These are phyloP conservation scores for Adelognathus sp. DNA, from an alignment of 2,888 invertebrate genomes.

Conservation along the genomic window DNA sequence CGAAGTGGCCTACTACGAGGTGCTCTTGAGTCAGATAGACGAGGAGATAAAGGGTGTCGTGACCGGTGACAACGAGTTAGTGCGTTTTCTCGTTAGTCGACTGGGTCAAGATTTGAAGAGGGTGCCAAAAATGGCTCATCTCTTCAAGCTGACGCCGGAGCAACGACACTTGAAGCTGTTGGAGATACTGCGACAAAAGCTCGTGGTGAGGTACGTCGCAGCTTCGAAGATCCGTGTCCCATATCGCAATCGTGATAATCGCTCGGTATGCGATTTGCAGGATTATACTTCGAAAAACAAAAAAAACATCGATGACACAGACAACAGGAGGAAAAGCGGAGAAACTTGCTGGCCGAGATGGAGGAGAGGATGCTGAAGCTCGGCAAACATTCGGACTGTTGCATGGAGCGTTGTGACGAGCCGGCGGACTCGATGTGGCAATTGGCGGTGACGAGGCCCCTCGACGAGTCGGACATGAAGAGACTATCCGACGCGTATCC, in stretches of 20 bases:
- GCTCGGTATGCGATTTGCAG: constrained; percentile 15
- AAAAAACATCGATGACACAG: constrained; percentile 46
- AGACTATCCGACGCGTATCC: constrained; percentile 60
- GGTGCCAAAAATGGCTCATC: constrained; percentile 60
- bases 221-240: not conserved
- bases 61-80: constrained; percentile 59
- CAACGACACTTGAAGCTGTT: constrained; percentile 62
- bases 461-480: constrained; percentile 54
- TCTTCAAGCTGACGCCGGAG: constrained; percentile 56
- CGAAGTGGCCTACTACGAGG: constrained; percentile 80
- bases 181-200: constrained; percentile 64
- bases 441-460: constrained; percentile 64
- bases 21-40: constrained; percentile 79
- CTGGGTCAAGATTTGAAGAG: constrained; percentile 63
- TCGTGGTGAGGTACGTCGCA: constrained; percentile 61
- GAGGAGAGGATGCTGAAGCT: constrained; percentile 58
- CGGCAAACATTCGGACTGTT: constrained; percentile 48
- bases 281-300: constrained; percentile 5
- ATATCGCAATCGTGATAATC: constrained; percentile 5
- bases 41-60: constrained; percentile 79
- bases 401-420: constrained; percentile 55
- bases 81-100: constrained; percentile 61
- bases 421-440: constrained; percentile 66
- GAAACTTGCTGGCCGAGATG: constrained; percentile 63
- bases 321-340: constrained; percentile 63